These are phyloP conservation scores for Carettochelys insculpta DNA, from an alignment of 2,113 vertebrate species.

Conservation along the genomic window DNA sequence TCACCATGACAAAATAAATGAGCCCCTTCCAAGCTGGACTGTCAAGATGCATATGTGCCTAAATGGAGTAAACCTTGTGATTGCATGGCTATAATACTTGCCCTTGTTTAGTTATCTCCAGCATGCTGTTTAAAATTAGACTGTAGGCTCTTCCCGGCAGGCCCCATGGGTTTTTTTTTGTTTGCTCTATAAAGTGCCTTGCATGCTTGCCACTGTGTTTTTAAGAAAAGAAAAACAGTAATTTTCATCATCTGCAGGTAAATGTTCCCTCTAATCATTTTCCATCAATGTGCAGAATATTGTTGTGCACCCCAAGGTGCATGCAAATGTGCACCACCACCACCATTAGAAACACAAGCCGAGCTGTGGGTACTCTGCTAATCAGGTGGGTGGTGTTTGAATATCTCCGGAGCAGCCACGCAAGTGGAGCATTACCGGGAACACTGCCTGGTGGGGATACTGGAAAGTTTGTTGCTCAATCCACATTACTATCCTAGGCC, in stretches of 20 bases:
- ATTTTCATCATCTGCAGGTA: not conserved
- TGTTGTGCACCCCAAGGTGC: no score
- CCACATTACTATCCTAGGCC: not conserved
- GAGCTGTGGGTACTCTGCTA: no score
- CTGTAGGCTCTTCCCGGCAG: not conserved
- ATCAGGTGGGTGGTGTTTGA: no score
- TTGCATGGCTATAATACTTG: rapidly evolving
- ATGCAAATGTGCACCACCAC: no score
- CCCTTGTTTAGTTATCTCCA: not conserved
- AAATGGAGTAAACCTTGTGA: not conserved
- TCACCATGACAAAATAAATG: not conserved
- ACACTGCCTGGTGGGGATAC: no score
- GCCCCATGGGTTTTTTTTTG: not conserved
- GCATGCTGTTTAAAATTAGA: not conserved
- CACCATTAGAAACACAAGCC: no score
- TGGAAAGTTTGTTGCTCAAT: not conserved
- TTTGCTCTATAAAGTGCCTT: not conserved
- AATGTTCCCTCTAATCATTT: no score
- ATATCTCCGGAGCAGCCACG: no score
- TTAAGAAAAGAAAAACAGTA: not conserved
- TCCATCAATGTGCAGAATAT: no score
- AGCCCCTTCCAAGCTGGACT: not conserved
- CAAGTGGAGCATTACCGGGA: no score
- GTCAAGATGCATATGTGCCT: not conserved
- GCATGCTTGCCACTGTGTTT: not conserved